Evolutionary conservation across 2,797 vertebrate genomes (phyloP).

Genomic region (Sciurus carolinensis): DNA sequence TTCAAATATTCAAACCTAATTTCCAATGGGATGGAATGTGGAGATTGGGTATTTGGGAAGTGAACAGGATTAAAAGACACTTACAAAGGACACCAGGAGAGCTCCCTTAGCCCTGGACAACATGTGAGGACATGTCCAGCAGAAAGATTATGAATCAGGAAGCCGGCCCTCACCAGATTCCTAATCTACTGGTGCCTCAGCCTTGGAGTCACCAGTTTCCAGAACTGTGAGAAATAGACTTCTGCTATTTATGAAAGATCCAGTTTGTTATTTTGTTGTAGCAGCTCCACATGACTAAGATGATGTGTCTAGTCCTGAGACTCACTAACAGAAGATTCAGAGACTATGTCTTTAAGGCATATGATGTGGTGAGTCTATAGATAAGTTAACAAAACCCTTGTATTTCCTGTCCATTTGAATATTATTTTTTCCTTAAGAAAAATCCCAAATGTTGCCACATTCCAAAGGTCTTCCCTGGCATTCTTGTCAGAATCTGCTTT

Average conservation of each 20-base stretch:
- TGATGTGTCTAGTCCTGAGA: neutral
- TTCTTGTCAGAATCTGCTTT: constrained; percentile 58
- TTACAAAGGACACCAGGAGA: neutral
- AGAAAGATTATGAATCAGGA: neutral
- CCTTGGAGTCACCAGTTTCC: neutral
- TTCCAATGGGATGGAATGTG: neutral
- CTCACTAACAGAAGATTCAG: neutral
- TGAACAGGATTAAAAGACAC: neutral
- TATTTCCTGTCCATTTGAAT: neutral
- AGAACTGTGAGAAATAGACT: neutral
- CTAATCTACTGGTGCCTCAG: neutral
- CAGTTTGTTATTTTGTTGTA: neutral
- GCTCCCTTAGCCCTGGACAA: too few relatives aligned
- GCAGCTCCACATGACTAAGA: neutral
- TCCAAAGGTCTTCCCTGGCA: neutral
- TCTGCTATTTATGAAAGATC: neutral
- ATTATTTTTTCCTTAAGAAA: constrained; percentile 46
- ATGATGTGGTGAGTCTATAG: neutral
- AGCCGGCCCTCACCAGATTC: neutral
- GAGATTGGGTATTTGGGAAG: neutral
- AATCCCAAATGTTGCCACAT: neutral
- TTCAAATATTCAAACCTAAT: neutral
- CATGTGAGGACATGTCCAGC: neutral
- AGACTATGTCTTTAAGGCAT: neutral
- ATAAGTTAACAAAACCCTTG: neutral